Evolutionary conservation across 2,888 invertebrate species (phyloP), one percentile per base, ranked within the genome.

Genomic region (Dascillus cervinus): DNA sequence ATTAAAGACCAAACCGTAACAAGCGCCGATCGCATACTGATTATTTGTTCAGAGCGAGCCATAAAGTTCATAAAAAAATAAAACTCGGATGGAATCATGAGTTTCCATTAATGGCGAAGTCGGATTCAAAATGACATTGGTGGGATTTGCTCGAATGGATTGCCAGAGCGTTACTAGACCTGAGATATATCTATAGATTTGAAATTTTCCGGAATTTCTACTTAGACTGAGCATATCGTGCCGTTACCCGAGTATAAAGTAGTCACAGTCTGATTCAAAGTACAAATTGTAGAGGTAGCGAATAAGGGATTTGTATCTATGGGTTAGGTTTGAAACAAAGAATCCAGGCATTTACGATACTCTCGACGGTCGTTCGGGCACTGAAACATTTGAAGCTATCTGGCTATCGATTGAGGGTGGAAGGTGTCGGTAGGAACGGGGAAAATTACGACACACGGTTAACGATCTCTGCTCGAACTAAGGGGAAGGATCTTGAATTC

Each of bases 311-410:
- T 59, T 55, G 56, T 55, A 52, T 54, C 52, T 52, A 53, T 46
- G 52, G 52, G 42, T 50, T 47, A 44, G 50, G 49, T 49, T 53
- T 47, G 50, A 58, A 57, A 58, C 56, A 58, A 57, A 59, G 54
- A 56, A 58, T 56, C 52, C 50, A 41, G 55, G 51, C 59, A 50
- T 60, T 63, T 62, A 63, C 55, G 58, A 56, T 43, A 47, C 62
- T 58, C 61, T 43, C 36, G 57, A 52, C 53, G 51, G 53, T 52
- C 50, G 51, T 61, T 60, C 49, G 47, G 53, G 50, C 50, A 52
- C 53, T 53, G 53, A 53, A 60, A 57, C 59, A 57, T 60, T 58
- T 55, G 45, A 53, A 56, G 54, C 54, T 58, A 56, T 60, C 58
- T 50, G 43, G 49, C 43, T 56, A 56, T 58, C 60, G 60, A 62